A percentile compares a stretch with the other conserved stretches of the same genome.
Evolutionary conservation across 1,140 invertebrate species (phyloP).

Genomic region (Atta cephalotes): DNA sequence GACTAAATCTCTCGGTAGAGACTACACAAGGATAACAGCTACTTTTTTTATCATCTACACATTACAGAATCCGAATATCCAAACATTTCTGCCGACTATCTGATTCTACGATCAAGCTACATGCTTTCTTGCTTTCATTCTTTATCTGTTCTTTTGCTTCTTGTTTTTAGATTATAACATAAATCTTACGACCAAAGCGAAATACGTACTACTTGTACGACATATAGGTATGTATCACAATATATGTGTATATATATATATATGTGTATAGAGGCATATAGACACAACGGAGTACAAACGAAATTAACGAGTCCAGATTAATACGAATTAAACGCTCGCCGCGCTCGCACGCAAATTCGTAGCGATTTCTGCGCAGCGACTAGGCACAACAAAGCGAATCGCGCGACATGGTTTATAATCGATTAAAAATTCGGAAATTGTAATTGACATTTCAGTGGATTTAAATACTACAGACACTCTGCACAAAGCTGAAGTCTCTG

Average conservation of each 20-base stretch:
- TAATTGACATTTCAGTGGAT: slow-evolving; percentile 12
- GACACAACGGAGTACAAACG: slow-evolving; percentile 25
- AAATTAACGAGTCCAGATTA: slow-evolving; percentile 23
- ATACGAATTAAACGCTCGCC: slow-evolving; percentile 33
- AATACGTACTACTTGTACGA: slow-evolving; percentile 36
- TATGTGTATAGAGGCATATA: slow-evolving; percentile 15
- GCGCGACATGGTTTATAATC: slow-evolving; percentile 65
- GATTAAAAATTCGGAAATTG: slow-evolving; percentile 13
- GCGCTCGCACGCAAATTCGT: slow-evolving; percentile 38
- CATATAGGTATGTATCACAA: slow-evolving; percentile 52
- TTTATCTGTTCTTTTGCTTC: not conserved
- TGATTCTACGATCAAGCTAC: slow-evolving; percentile 35
- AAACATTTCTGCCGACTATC: slow-evolving; percentile 30
- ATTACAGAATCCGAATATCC: slow-evolving; percentile 48
- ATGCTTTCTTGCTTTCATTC: not conserved
- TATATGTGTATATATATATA: slow-evolving; percentile 32
- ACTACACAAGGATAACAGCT: slow-evolving; percentile 30
- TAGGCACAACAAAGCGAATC: slow-evolving; percentile 58
- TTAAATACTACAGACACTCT: not conserved
- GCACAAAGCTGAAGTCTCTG: not conserved
- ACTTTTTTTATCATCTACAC: slow-evolving; percentile 47
- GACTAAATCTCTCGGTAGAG: slow-evolving; percentile 32
- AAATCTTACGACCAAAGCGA: slow-evolving; percentile 50
- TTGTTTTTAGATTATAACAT: slow-evolving; percentile 44
- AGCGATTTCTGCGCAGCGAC: slow-evolving; percentile 1